These are phyloP conservation scores for Hippocampus zosterae DNA, from an alignment of 2,113 vertebrate species.

Conservation along the genomic window DNA sequence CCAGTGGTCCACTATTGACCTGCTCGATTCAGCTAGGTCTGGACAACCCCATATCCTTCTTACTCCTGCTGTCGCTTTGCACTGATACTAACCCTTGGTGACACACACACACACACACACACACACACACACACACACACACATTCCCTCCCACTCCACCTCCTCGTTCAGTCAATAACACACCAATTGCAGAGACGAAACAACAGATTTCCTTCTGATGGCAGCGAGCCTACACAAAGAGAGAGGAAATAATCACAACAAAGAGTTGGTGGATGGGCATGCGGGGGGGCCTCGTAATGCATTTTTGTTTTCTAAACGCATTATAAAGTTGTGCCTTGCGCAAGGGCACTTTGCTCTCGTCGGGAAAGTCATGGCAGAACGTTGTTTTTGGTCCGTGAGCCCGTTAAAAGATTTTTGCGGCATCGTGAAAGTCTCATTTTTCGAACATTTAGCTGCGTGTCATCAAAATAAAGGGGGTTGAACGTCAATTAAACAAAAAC, in stretches of 20 bases:
- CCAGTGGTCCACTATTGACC: constrained; percentile 40
- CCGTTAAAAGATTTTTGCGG: too few relatives aligned
- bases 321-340: too few relatives aligned
- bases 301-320: background rate
- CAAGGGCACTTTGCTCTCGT: too few relatives aligned
- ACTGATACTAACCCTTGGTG: constrained; percentile 18
- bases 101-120: constrained; percentile 14
- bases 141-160: constrained; percentile 23
- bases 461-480: too few relatives aligned
- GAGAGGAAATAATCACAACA: constrained; percentile 25
- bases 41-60: background rate
- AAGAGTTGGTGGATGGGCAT: constrained; percentile 49
- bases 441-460: too few relatives aligned
- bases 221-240: constrained; percentile 20
- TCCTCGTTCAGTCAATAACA: constrained; percentile 26
- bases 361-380: too few relatives aligned
- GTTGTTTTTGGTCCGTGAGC: too few relatives aligned
- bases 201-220: constrained; percentile 24
- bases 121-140: constrained; percentile 8
- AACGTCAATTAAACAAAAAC: too few relatives aligned
- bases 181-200: constrained; percentile 20
- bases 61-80: background rate
- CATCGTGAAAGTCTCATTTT: too few relatives aligned
- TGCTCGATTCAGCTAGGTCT: constrained; percentile 4
- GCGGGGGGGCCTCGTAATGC: background rate